These are phyloP conservation scores for Heterodera filipjevi DNA, from an alignment of 2,888 invertebrate species.

Conservation along the genomic window DNA sequence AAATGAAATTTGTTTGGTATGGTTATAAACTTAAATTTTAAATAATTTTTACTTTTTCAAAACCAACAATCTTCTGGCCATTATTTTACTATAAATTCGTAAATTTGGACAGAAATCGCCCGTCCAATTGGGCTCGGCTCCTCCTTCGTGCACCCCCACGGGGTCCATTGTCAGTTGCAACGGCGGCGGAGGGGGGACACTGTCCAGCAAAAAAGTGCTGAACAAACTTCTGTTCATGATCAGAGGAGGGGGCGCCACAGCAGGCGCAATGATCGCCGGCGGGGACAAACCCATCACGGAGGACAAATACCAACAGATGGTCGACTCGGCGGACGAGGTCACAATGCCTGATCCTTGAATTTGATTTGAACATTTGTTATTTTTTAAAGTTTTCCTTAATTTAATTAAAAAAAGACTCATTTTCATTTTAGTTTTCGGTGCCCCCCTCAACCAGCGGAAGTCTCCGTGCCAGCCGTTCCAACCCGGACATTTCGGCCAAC, in stretches of 20 bases:
- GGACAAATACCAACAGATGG: slow-evolving; percentile 29
- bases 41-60: no score
- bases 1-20: no score
- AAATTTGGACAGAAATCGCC: neutral
- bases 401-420: neutral
- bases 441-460: slow-evolving; percentile 8
- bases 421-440: neutral
- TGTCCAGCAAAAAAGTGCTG: slow-evolving; percentile 25
- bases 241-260: slow-evolving; percentile 6
- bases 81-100: no score
- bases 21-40: no score
- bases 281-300: neutral
- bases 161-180: slow-evolving; percentile 16
- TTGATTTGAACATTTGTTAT: no score
- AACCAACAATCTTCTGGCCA: no score
- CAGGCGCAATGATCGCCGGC: neutral
- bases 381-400: no score
- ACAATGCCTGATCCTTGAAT: no score
- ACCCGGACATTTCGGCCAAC: slow-evolving; percentile 66
- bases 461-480: slow-evolving; percentile 58
- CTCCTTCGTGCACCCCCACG: neutral
- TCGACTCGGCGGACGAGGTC: slow-evolving; percentile 52
- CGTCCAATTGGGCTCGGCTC: neutral
- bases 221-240: slow-evolving; percentile 23
- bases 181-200: slow-evolving; percentile 16